Evolutionary conservation across 1,140 invertebrate species (phyloP), one percentile per base, ranked within the genome.

Genomic region (Lordiphosa collinella): DNA sequence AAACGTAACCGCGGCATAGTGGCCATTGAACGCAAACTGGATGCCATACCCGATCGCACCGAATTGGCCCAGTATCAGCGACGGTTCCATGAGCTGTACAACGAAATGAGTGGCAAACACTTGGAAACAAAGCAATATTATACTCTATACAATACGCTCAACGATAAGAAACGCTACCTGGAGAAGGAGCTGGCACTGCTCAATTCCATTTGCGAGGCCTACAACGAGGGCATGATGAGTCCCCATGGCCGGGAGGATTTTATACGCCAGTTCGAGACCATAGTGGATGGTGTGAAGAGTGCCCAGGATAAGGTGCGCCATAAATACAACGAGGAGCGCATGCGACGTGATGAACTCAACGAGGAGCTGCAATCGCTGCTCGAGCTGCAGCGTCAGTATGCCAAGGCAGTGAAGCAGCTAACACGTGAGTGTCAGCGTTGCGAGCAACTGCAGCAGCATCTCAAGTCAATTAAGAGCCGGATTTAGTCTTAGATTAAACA

Each of bases 41-140:
- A 99, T 89, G 95, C 97, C 76, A 93, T 98, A 48, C 98, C 98
- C 0, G 94, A 96, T 25, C 91, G 96, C 67, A 95, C 95, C 1
- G 98, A 99, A 90, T 90, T 99, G 12, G 93, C 95, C 40, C 98
- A 99, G 87, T 99, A 99, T 90, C 97, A 99, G 87, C 92, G 95
- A 74, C 91, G 98, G 70, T 99, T 99, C 90, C 92, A 99, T 64
- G 98, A 99, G 90, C 91, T 99, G 1, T 98, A 98, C 88, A 98
- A 97, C 91, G 97, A 98, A 93, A 95, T 99, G 87, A 94, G 96
- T 56, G 94, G 94, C 18, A 98, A 97, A 79, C 97, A 99, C 80
- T 94, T 95, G 87, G 97, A 99, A 92, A 99, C 97, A 0, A 99
- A 99, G 89, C 96, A 99, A 90, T 98, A 97, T 91, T 99, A 97